Evolutionary conservation across 2,888 invertebrate species (phyloP).

Genomic region (Saturnia japonica): DNA sequence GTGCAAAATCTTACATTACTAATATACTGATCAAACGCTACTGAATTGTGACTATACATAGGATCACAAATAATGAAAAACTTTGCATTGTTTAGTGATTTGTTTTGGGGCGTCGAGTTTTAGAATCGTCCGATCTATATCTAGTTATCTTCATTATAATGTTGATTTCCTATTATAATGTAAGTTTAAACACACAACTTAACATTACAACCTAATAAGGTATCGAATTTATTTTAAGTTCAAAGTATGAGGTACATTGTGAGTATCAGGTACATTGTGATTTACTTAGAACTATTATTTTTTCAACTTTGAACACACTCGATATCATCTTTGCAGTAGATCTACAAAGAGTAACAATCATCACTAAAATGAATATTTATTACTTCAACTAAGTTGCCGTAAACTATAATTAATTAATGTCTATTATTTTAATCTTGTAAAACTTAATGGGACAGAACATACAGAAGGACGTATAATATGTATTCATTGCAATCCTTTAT

Average conservation of each 20-base stretch:
- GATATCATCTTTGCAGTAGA: neutral
- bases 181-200: neutral
- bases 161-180: slow-evolving; percentile 1
- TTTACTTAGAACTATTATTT: too few species aligned
- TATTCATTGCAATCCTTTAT: neutral
- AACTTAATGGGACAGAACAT: neutral
- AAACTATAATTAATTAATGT: too few species aligned
- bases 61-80: neutral
- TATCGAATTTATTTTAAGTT: slow-evolving; percentile 6
- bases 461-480: neutral
- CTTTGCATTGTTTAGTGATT: neutral
- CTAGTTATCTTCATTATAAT: neutral
- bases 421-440: neutral
- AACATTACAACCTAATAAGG: neutral
- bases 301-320: neutral
- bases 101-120: neutral
- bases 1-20: neutral
- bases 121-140: neutral
- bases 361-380: too few species aligned
- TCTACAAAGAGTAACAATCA: neutral
- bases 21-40: neutral
- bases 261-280: neutral
- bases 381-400: too few species aligned
- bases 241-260: slow-evolving; percentile 2
- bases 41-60: neutral